A percentile compares a stretch with the other conserved stretches of the same genome.
Conservation (phyloP, 92 coral and sea anemone species). For the Siderastrea radians region DNA sequence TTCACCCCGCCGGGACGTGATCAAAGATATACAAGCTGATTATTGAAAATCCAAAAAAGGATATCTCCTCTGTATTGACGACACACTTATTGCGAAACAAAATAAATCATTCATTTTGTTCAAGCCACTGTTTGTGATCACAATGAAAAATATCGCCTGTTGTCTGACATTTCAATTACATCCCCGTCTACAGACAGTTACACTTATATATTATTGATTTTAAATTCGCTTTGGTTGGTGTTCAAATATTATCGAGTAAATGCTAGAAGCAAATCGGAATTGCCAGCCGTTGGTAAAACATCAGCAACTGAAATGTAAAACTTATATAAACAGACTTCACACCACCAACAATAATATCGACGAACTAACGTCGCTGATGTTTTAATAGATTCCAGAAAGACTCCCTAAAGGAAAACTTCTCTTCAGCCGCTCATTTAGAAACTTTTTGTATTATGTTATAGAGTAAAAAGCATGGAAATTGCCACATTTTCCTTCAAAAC, state of each 20-base stretch:
- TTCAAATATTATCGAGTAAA: background rate
- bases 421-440: no score
- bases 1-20: no score
- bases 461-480: no score
- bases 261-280: background rate
- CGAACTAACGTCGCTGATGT: no score
- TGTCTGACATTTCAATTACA: constrained; percentile 10
- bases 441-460: no score
- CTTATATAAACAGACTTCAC: no score
- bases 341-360: no score
- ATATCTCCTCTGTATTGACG: background rate
- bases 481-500: no score
- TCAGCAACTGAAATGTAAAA: no score
- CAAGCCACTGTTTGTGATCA: background rate
- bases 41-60: background rate
- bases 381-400: no score
- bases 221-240: background rate
- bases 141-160: background rate
- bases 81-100: background rate
- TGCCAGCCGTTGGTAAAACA: no score
- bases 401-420: no score
- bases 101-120: constrained; percentile 16
- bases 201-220: background rate
- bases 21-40: background rate
- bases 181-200: background rate